Base-by-base conservation (phyloP, 2,113 vertebrate genomes). In the Trochalopteron elliotii region DNA sequence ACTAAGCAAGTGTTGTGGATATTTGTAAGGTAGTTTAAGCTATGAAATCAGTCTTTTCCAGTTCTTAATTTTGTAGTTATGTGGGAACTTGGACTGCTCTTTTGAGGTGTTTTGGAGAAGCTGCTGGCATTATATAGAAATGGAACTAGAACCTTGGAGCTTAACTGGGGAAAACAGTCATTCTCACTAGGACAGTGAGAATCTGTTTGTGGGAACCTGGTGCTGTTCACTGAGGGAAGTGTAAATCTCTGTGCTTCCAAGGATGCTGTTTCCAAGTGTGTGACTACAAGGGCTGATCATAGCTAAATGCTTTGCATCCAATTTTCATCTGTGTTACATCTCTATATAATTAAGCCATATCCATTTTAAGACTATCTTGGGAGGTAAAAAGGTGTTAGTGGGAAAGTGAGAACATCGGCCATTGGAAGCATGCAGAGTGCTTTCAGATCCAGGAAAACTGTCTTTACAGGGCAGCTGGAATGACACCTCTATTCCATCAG, bases 131-230 rank as follows among this genome's bases (percentile, higher is more conserved):
- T 21, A 8, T 42, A 50, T 45, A 35, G 18, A 68, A 50, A 28
- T 40, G 10, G 42, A 27, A 10, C 70, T 82, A 52, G 67, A 78
- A 37, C 11, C 24, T 44, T 4, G 7, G 44, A 87, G 8, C 9
- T 71, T 59, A 25, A 60, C 47, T 84, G 72, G 23, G 25, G 31
- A 74, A 70, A 84, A 15, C 2, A 5, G 9, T 31, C 0, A 0
- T n/a, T n/a, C n/a, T n/a, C n/a, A n/a, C 81, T 33, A 33, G 14
- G 23, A 18, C 4, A 12, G 14, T 13, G 45, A 49, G 50, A 71
- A 52, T 47, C 71, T 6, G 3, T 44, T 39, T 1, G 1, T 76
- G 57, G 39, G 33, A 76, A 11, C 17, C 31, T 1, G 1, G 31
- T 79, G 37, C 44, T 68, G n/a, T 64, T 76, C 61, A 23, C 21